Evolutionary conservation across 2,888 invertebrate genomes (phyloP).

Genomic region (Rosalia funebris): DNA sequence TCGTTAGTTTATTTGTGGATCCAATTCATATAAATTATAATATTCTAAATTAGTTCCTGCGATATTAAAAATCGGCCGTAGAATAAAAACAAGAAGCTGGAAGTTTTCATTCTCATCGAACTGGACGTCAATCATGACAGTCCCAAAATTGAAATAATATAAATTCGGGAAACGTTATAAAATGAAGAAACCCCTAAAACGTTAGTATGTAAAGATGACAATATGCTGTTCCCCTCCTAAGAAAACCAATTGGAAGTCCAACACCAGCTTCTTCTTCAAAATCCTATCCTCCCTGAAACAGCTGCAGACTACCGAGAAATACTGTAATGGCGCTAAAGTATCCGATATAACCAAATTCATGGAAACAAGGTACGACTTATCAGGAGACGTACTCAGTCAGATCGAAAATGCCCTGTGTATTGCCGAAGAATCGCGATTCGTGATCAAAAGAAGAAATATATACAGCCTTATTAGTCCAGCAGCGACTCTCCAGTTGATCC

Average conservation of each 20-base stretch:
- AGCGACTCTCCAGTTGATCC: slow-evolving; percentile 44
- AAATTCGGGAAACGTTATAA: too few relatives aligned
- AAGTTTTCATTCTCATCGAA: too few relatives aligned
- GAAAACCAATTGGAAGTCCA: slow-evolving; percentile 24
- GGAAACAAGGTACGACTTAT: slow-evolving; percentile 36
- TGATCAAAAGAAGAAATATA: slow-evolving; percentile 38
- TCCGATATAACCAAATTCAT: slow-evolving; percentile 46
- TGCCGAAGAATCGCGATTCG: slow-evolving; percentile 40
- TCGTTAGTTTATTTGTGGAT: too few relatives aligned
- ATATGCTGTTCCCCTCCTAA: slow-evolving; percentile 29
- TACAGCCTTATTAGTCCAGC: slow-evolving; percentile 44
- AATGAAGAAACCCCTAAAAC: not conserved
- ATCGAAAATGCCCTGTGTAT: slow-evolving; percentile 42
- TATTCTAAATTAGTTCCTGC: too few relatives aligned
- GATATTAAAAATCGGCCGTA: too few relatives aligned
- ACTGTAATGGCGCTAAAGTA: slow-evolving; percentile 39
- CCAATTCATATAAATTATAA: too few relatives aligned
- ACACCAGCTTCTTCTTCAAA: slow-evolving; percentile 47
- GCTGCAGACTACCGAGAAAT: slow-evolving; percentile 37
- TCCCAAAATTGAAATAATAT: too few relatives aligned
- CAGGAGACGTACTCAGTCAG: slow-evolving; percentile 47
- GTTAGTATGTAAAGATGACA: slow-evolving; percentile 33
- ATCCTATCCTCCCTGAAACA: slow-evolving; percentile 45
- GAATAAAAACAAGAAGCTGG: too few relatives aligned
- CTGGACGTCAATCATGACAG: too few relatives aligned